A percentile compares a stretch with the other conserved stretches of the same genome.
Conservation (phyloP, 2,888 invertebrate species). For the Andrena bicolor region DNA sequence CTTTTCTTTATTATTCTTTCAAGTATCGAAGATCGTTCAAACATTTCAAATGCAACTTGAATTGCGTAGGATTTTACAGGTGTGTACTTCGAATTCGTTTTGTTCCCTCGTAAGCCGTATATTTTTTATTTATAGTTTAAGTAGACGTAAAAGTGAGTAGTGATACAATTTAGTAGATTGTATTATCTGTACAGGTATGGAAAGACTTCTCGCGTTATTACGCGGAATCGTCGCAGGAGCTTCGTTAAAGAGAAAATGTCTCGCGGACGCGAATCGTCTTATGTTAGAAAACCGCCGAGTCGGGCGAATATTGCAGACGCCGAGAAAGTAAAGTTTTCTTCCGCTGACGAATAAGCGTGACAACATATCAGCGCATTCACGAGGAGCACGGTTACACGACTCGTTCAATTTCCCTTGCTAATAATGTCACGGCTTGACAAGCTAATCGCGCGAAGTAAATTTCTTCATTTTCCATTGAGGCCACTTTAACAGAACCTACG, state of each 20-base stretch:
- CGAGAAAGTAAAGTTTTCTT: constrained; percentile 49
- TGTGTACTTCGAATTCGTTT: constrained; percentile 31
- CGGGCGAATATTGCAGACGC: constrained; percentile 18
- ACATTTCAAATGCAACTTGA: background rate
- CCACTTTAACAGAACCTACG: constrained; percentile 47
- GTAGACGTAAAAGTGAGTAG: constrained; percentile 13
- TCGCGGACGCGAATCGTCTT: constrained; percentile 12
- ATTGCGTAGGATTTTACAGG: background rate
- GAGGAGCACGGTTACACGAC: constrained; percentile 10
- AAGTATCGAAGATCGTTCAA: background rate
- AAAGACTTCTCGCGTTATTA: constrained; percentile 6
- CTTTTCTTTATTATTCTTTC: background rate
- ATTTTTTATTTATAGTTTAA: constrained; percentile 22
- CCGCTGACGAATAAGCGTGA: constrained; percentile 52
- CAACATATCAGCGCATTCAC: constrained; percentile 66
- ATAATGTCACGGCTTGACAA: constrained; percentile 37
- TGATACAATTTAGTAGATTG: constrained; percentile 23
- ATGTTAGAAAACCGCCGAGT: constrained; percentile 59
- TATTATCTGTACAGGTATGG: constrained; percentile 3
- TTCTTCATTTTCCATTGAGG: constrained; percentile 59
- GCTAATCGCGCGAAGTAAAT: constrained; percentile 48
- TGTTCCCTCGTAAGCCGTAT: background rate
- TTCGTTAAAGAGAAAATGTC: constrained; percentile 7
- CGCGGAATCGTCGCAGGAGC: constrained; percentile 10
- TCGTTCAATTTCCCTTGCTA: constrained; percentile 31